Base-by-base conservation (phyloP, 53 echinoderm and acorn worm species). In the Echinarachnius parma region DNA sequence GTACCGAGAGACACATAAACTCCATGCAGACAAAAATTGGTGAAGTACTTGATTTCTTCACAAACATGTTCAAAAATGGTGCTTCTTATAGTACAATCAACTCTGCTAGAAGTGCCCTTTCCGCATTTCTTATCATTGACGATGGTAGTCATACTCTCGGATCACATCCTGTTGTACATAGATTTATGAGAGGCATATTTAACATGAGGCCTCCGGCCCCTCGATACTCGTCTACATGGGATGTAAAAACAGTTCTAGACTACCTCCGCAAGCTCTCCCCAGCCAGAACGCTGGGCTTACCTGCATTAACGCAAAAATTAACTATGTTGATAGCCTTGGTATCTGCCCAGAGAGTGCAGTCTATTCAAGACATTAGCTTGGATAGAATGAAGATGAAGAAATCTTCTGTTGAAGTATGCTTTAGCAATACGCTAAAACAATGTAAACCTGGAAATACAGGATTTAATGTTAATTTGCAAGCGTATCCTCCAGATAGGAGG, bases 391-490 rank as follows among this genome's bases (percentile, higher is more conserved):
- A 21, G 18, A n/a, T 57, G 57, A 45, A 33, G 3, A 47, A 65
- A 20, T 31, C 23, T 22, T 28, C 31, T 19, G 48, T 65, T 20
- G 15, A 20, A 3, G 27, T 65, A 7, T 27, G 15, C 4, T 65
- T 65, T 48, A 18, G 31, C 4, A 33, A 65, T 27, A 30, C 33
- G 48, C 44, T 78, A 19, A 87, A 83, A 56, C 75, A 74, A 28
- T 68, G 71, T 21, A 72, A 52, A 34, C 83, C 59, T 50, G 83
- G 79, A 16, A 46, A 87, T 31, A 31, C 45, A 11, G 71, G 45
- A 19, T 30, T 26, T 25, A 26, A 9, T 3, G 1, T 77, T 7
- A 63, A 61, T 25, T 54, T 87, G 21, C 46, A 62, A 37, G 87
- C 74, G 16, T 82, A 78, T 19, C 72, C 71, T 8, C 45, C 21